Percentiles rank a stretch among this genome's conserved stretches.
These are phyloP conservation scores for Meloidogyne hapla DNA, from an alignment of 1,140 invertebrate species.

Conservation along the genomic window DNA sequence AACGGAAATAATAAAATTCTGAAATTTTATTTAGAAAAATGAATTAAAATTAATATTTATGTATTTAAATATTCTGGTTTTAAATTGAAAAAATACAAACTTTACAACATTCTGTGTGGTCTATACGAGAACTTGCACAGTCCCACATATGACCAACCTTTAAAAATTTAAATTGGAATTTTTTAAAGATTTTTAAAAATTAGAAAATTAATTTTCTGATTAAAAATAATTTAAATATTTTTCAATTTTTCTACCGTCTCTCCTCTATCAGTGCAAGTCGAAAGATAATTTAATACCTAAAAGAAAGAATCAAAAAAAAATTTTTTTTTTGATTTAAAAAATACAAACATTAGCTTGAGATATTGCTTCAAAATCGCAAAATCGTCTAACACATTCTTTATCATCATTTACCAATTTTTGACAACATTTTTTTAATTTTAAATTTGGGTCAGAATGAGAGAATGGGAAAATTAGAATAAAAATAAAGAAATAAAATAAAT, in stretches of 20 bases:
- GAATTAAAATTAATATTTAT: too few species aligned
- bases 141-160: constrained; percentile 55
- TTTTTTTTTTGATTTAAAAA: background rate
- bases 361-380: constrained; percentile 64
- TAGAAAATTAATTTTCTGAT: background rate
- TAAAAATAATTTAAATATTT: background rate
- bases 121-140: constrained; percentile 56
- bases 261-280: constrained; percentile 59
- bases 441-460: constrained; percentile 47
- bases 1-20: too few species aligned
- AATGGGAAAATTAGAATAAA: background rate
- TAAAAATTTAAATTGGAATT: background rate
- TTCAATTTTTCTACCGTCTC: constrained; percentile 52
- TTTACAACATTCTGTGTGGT: constrained; percentile 58
- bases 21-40: background rate
- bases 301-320: constrained; percentile 6
- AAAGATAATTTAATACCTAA: constrained; percentile 60
- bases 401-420: constrained; percentile 52
- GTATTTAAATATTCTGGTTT: background rate
- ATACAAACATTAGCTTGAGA: constrained; percentile 61
- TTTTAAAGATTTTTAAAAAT: background rate
- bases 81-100: constrained; percentile 15
- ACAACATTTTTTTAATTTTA: constrained; percentile 62
- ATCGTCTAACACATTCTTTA: constrained; percentile 57
- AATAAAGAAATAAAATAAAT: background rate